Evolutionary conservation across 2,888 invertebrate species (phyloP), one percentile per base, ranked within the genome.

Genomic region (Helicoverpa assulta): DNA sequence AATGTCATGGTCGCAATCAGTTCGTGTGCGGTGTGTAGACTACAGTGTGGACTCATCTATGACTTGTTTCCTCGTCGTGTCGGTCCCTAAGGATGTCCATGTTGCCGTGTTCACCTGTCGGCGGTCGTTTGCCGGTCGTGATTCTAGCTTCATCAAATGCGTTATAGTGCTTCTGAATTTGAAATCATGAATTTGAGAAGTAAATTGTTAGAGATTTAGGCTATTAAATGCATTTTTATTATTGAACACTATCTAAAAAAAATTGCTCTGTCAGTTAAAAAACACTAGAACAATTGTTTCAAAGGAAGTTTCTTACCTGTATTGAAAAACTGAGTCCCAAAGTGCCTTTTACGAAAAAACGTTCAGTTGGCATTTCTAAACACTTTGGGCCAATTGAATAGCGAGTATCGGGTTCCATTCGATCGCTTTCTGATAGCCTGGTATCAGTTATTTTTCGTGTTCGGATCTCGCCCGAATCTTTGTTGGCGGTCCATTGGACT

Each of bases 361-460:
- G 40, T 57, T 69, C 40, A 50, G 16, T 54, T 65, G 51, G 84
- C 80, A 86, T 85, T 86, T 86, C 85, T 86, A 86, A 85, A 85
- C 78, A 88, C 84, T 86, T 77, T 67, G 82, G 81, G 85, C 81
- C 85, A 88, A 92, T 92, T 90, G 91, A 90, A 92, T 90, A 89
- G 89, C 87, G 88, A 85, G 88, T 92, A 90, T 90, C 89, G 88
- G 88, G 90, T 91, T 91, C 83, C 88, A 85, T 82, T 87, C 85
- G 92, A 91, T 92, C 87, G 91, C 82, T 84, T 84, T 84, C 83
- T 87, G 92, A 91, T 93, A 91, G 84, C 88, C 66, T 72, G 79
- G 88, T 90, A 91, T 91, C 90, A 90, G 91, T 91, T 90, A 91
- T 93, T 92, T 93, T 90, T 92, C 87, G 85, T 85, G 89, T 90